Evolutionary conservation across 35 echinoderm and acorn worm genomes (phyloP), one percentile per base, ranked within the genome.

Genomic region (Eucidaris tribuloides): DNA sequence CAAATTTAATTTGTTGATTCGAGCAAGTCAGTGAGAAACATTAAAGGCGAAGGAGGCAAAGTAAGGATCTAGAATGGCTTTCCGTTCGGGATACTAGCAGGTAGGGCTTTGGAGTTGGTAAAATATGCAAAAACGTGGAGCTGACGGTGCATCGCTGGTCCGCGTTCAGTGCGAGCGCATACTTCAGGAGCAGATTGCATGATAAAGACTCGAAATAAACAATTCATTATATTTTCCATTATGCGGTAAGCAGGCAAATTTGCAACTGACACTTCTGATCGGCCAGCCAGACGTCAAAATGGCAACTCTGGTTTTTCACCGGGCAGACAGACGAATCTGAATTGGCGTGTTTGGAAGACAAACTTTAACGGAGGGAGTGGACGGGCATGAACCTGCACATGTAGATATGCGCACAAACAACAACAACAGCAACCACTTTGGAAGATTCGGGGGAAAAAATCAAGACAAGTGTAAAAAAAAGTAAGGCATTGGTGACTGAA

Each of bases 171-270:
- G 9, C 29, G 32, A 15, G 68, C 15, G 18, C 5, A 64, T 1
- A 9, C 22, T 22, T 20, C 2, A 42, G 38, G 38, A 7, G 34
- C 44, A 18, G 68, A 38, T 74, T 33, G 68, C 68, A 43, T 44
- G 36, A 44, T 74, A 41, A 27, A 74, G 68, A 19, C 35, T 74
- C 11, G 68, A 40, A 74, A 74, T 74, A 74, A 74, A 74, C 68
- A 74, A 74, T 74, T 74, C 68, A 74, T 74, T 74, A 74, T 40
- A 74, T 74, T 74, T 74, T 74, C 68, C 68, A 74, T 74, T 74
- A 74, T 35, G 68, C 35, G 68, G 35, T 74, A 74, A 74, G 68
- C 68, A 40, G 30, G 68, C 68, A 74, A 74, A 74, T 74, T 74
- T 74, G 68, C 68, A 43, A 40, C 68, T 74, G 68, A 74, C 68